Conservation (phyloP, 2,797 vertebrate genomes). For the Hyperoplus lanceolatus region DNA sequence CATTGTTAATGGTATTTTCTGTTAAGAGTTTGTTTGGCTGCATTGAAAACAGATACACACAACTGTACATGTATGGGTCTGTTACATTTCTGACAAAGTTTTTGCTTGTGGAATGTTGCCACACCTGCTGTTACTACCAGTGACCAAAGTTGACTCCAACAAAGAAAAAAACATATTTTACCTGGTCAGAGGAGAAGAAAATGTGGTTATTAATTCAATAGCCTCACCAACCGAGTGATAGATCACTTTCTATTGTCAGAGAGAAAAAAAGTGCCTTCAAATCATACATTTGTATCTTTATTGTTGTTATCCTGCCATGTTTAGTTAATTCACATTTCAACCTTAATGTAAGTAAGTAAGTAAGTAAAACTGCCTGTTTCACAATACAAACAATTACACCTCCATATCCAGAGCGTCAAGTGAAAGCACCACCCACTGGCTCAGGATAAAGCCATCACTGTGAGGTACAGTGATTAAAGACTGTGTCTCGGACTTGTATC, state of each 20-base stretch:
- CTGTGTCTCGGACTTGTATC: constrained; percentile 77
- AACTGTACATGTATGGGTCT: neutral
- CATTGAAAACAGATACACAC: neutral
- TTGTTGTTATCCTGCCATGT: neutral
- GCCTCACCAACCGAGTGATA: neutral
- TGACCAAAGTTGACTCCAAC: neutral
- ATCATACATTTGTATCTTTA: too few species aligned
- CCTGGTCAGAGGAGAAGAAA: neutral
- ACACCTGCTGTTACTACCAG: neutral
- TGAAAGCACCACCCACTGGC: constrained; percentile 59
- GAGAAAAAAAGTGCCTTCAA: too few species aligned
- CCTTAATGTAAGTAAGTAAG: neutral
- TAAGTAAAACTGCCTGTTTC: constrained; percentile 30
- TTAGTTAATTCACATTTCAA: neutral
- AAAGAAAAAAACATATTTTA: neutral
- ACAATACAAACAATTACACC: constrained; percentile 37
- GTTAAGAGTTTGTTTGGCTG: neutral
- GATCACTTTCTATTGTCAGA: neutral
- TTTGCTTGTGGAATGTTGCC: neutral
- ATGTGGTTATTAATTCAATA: neutral
- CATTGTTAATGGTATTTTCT: neutral
- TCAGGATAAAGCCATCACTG: constrained; percentile 74
- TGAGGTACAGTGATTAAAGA: constrained; percentile 71
- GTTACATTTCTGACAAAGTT: neutral
- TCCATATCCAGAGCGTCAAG: constrained; percentile 46